Conservation (phyloP, 2,888 invertebrate species). For the Ceramica pisi region DNA sequence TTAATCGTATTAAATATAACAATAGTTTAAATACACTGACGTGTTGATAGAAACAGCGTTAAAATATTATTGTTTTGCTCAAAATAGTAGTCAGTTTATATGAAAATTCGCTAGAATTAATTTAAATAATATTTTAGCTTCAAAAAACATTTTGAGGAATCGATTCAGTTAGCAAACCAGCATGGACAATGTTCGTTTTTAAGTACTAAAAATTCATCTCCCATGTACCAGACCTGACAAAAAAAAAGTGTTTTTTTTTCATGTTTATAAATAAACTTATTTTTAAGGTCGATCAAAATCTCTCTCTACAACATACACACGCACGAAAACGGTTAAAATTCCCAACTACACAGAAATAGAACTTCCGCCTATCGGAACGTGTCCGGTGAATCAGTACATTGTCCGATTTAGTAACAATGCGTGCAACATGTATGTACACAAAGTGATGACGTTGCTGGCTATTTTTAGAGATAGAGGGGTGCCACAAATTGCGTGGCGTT, state of each 20-base stretch:
- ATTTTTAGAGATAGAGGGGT: slow-evolving; percentile 11
- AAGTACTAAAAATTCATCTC: too few relatives aligned
- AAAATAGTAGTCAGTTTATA: not conserved
- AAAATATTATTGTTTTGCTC: not conserved
- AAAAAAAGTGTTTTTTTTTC: not conserved
- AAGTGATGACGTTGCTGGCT: slow-evolving; percentile 1
- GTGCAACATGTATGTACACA: slow-evolving; percentile 26
- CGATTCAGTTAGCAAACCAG: too few relatives aligned
- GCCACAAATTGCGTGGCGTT: too few relatives aligned
- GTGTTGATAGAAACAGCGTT: not conserved
- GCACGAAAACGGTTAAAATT: slow-evolving; percentile 40
- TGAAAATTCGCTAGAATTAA: not conserved
- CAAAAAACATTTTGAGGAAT: not conserved
- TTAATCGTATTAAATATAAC: not conserved
- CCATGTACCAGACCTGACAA: too few relatives aligned
- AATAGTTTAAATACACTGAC: too few relatives aligned
- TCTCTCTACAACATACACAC: slow-evolving; percentile 1
- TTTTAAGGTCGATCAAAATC: not conserved
- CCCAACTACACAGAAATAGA: slow-evolving; percentile 35
- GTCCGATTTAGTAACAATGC: slow-evolving; percentile 39
- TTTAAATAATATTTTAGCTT: not conserved
- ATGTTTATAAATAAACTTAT: not conserved
- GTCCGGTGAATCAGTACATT: slow-evolving; percentile 42
- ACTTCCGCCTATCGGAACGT: slow-evolving; percentile 44
- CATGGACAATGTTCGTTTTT: not conserved